Conservation (phyloP, 1,140 invertebrate genomes). For the Tribolium madens region DNA sequence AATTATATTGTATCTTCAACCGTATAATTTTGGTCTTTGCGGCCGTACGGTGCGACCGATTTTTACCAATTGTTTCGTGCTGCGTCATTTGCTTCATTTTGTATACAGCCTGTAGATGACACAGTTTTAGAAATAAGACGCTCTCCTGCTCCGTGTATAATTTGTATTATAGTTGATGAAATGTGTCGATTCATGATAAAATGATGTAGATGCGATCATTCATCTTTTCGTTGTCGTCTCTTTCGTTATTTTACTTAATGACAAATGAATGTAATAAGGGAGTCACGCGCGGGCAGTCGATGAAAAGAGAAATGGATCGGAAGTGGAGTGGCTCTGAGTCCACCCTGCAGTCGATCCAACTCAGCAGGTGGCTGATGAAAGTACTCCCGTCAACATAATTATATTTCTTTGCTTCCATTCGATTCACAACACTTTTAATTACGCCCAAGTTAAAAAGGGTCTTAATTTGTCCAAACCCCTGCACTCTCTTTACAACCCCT, state of each 20-base stretch:
- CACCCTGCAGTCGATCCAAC: conserved; percentile 33
- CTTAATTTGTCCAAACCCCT: conserved; percentile 54
- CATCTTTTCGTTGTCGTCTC: background rate
- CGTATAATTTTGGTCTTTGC: too few species aligned
- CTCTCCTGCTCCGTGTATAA: too few species aligned
- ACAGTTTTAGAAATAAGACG: too few species aligned
- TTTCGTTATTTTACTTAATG: conserved; percentile 40
- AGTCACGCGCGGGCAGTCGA: conserved; percentile 47
- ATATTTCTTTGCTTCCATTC: conserved; percentile 56
- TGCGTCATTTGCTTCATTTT: too few species aligned
- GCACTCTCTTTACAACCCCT: conserved; percentile 16
- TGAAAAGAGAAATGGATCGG: conserved; percentile 45
- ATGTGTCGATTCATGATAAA: background rate
- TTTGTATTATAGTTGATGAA: too few species aligned
- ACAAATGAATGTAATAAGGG: conserved; percentile 47
- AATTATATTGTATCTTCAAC: too few species aligned
- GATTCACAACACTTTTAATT: conserved; percentile 58
- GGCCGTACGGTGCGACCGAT: too few species aligned
- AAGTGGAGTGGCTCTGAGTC: conserved; percentile 42
- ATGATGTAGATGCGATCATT: background rate
- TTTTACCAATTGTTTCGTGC: too few species aligned
- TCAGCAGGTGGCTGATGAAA: conserved; percentile 59
- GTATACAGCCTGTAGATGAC: too few species aligned
- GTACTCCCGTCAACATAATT: conserved; percentile 56
- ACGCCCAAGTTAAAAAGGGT: conserved; percentile 54